Evolutionary conservation across 2,113 vertebrate genomes (phyloP).

Genomic region (Chaetops frenatus): DNA sequence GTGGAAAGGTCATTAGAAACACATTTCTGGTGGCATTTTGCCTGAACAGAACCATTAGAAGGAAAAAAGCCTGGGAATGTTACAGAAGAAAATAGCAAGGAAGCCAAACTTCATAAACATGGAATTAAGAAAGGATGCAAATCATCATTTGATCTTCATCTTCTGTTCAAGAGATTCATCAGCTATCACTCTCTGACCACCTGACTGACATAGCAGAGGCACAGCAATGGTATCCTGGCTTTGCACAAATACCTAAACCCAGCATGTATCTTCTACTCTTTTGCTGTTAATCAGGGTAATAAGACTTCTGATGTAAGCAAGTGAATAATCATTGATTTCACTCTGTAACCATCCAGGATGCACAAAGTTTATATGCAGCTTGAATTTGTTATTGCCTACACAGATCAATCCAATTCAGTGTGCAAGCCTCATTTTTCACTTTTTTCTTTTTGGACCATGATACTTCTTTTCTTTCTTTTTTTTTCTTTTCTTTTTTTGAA

Average conservation of each 20-base stretch:
- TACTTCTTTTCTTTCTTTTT: not conserved
- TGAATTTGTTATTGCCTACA: not conserved
- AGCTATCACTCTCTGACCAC: not conserved
- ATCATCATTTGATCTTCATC: not conserved
- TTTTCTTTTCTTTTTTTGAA: not conserved
- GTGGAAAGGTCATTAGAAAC: not conserved
- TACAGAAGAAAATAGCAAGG: not conserved
- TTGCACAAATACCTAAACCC: not conserved
- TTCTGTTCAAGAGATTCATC: not conserved
- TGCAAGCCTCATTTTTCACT: not conserved
- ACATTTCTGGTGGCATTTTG: not conserved
- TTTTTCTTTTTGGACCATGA: not conserved
- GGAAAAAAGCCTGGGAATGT: not conserved
- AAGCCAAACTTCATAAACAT: not conserved
- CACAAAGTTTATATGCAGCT: not conserved
- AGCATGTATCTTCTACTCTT: not conserved
- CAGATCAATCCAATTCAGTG: not conserved
- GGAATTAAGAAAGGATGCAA: not conserved
- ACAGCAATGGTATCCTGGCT: not conserved
- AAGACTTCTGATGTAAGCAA: not conserved
- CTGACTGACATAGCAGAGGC: not conserved
- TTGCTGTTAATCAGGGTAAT: not conserved
- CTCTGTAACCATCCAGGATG: not conserved
- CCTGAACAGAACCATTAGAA: not conserved
- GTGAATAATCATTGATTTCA: not conserved